phyloP scores from a whole-genome alignment of 2,888 invertebrate genomes.

The Macrophya alboannulata region DNA sequence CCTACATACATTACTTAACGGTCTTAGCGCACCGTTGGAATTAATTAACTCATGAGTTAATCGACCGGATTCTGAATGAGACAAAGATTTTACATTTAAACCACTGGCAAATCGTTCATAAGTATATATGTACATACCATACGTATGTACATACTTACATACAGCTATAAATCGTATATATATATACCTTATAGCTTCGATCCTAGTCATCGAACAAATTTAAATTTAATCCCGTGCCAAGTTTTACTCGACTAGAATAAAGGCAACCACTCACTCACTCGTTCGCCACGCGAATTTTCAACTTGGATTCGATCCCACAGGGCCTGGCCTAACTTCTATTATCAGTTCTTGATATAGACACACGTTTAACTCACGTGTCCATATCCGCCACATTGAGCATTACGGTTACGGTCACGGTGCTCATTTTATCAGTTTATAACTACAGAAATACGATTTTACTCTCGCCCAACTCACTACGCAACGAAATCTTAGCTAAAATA shows the following conservation, averaged over 20 bases:
- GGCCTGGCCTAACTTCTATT: neutral
- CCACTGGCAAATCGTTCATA: neutral
- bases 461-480: neutral
- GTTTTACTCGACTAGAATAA: slow-evolving; percentile 32
- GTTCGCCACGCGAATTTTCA: neutral
- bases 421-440: neutral
- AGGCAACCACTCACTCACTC: neutral
- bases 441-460: neutral
- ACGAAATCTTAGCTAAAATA: neutral
- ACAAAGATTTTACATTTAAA: slow-evolving; percentile 21
- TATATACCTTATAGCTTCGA: neutral
- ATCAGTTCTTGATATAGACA: neutral
- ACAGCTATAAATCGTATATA: neutral
- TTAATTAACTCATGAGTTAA: slow-evolving; percentile 28
- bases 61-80: slow-evolving; percentile 12
- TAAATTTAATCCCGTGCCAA: slow-evolving; percentile 49
- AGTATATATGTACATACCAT: neutral
- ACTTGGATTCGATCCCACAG: slow-evolving; percentile 1
- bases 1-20: slow-evolving; percentile 41
- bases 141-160: neutral
- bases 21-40: slow-evolving; percentile 32
- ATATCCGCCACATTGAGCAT: neutral
- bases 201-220: slow-evolving; percentile 32
- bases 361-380: neutral
- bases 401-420: neutral